Evolutionary conservation across 2,113 vertebrate species (phyloP), one percentile per base, ranked within the genome.

Genomic region (Jacana jacana): DNA sequence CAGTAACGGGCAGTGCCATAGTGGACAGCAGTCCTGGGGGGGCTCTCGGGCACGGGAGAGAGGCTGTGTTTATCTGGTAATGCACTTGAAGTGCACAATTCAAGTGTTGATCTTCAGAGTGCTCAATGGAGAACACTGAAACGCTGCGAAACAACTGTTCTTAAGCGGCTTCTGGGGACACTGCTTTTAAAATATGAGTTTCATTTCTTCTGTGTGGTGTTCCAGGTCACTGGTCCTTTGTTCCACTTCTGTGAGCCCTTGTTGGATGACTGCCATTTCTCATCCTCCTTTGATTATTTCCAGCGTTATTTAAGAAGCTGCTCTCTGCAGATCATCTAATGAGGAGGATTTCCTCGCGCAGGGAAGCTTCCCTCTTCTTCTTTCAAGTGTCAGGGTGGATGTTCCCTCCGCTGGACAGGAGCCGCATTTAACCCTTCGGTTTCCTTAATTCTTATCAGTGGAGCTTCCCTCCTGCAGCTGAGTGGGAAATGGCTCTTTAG

Each of bases 1-100:
- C 71, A 6, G 2, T 1, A 25, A 44, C 12, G 8, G 5, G 7
- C 15, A 16, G 71, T 17, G 31, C n/a, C 77, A 7, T 5, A 7
- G 6, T 0, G 11, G 46, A 3, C 4, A 6, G 7, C 20, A 12
- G 54, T 2, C 66, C 49, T 23, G 10, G 3, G 66, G 30, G 13
- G 60, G 5, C 3, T 10, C 28, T 4, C 19, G 0, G 51, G 23
- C 60, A 7, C 0, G 0, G 30, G 9, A 0, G 0, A 54, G 25
- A 33, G 71, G 75, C 81, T 27, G 33, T 10, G 0, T 40, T 82
- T 49, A 31, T 7, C 51, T 0, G 1, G 6, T 33, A 17, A 58
- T 7, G 31, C 65, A 15, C 83, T 46, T 51, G 60, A 25, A 61
- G 57, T 7, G 68, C 89, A 39, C 71, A 58, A 3, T 9, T n/a